Base-by-base conservation (phyloP, 2,113 vertebrate species). In the Rattus rattus region DNA sequence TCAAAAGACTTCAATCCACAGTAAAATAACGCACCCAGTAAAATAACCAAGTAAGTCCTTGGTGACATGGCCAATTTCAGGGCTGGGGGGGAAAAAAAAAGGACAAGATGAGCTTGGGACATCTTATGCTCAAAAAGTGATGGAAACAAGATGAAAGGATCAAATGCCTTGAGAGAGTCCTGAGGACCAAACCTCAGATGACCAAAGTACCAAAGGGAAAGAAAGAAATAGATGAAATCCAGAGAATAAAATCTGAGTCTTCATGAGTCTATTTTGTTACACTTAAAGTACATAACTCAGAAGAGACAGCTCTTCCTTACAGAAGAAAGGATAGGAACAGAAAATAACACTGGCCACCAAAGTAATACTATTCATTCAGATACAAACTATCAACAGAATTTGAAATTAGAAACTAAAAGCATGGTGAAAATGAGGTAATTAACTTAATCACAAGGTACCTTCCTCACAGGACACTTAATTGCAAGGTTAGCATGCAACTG, bases 381-480 rank as follows among this genome's bases (percentile, higher is more conserved):
- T n/a, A 87, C 67, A 39, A 91, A 83, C 56, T 49, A 69, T 26
- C 67, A 76, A n/a, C 67, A 20, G 39, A 61, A 94, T 80, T 88
- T 88, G 49, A 77, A 88, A 94, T 49, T n/a, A 89, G 30, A 81
- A 86, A 59, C 5, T 61, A 59, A 80, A 43, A 85, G 8, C 43
- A 86, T 67, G 19, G n/a, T 70, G 20, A 85, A 54, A 95, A 96
- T 75, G 61, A 92, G 20, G 56, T 61, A 91, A 75, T 30, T 49
- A 49, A 70, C 56, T 22, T 67, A 52, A 88, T 73, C 73, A 85
- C 54, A 86, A 90, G 79, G 13, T 12, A 73, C 52, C 39, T 75
- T 80, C 86, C n/a, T 39, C 80, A 86, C 1, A 52, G 80, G 49
- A 75, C 65, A 81, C 26, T 79, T 80, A 49, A 56, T 73, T 36